Evolutionary conservation across 2,113 vertebrate genomes (phyloP), one percentile per base, ranked within the genome.

Genomic region (Calcarius ornatus): DNA sequence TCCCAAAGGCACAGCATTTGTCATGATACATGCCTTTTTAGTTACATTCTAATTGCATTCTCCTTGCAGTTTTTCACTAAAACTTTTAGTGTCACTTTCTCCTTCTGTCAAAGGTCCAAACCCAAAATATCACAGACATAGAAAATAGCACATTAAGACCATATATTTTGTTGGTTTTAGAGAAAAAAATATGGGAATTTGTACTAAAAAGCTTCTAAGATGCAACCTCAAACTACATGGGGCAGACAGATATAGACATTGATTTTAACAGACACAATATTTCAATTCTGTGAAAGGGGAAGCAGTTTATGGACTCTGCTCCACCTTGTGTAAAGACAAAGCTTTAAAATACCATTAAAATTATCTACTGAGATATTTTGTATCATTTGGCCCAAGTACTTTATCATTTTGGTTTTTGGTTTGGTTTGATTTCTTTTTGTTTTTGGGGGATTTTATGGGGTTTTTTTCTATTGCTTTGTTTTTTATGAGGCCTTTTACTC

Each of bases 171-270:
- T 1, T 31, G n/a, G n/a, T 66, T 43, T 79, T 48, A 57, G 28
- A 69, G 6, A 71, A 17, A 2, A 51, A 94, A 94, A 54, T 33
- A 50, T 3, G 28, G 15, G 25, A 85, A 48, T 64, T 51, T 73
- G 8, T 54, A 40, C 2, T 59, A 37, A 61, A n/a, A n/a, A 40
- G 3, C 9, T 80, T 76, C 45, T 38, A 40, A 72, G 45, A 15
- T 48, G 20, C 25, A 86, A 27, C 20, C 10, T 69, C 48, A 56
- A 79, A 35, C 14, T 68, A 38, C 21, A 9, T 35, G 16, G 42
- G 3, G 1, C 5, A 17, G 10, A 1, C 5, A 17, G 10, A 1
- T 70, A n/a, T 5, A 82, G 40, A 37, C 18, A 30, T 15, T 23
- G 17, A 40, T n/a, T 81, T 77, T 61, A 81, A 50, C 4, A 38